Conservation (phyloP, 2,797 vertebrate genomes). For the Phyllotis vaccarum region DNA sequence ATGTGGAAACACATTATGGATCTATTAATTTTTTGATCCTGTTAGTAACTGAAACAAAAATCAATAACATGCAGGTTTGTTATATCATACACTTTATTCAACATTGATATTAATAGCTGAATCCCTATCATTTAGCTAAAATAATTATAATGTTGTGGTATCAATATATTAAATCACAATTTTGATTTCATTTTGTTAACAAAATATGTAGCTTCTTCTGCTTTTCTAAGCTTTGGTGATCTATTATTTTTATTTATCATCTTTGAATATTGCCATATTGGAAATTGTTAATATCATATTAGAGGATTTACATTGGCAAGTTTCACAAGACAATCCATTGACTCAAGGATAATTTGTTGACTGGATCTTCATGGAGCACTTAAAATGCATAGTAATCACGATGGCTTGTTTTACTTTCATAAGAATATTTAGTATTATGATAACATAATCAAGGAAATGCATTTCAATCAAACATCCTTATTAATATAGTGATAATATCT, state of each 20-base stretch:
- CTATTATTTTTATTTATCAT: neutral
- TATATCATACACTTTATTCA: neutral
- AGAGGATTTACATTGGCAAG: neutral
- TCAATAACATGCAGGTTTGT: neutral
- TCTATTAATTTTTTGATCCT: neutral
- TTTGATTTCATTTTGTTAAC: constrained; percentile 63
- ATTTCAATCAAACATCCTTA: neutral
- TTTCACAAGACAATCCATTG: neutral
- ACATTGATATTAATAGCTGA: neutral
- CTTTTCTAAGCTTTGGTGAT: neutral
- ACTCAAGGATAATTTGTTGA: neutral
- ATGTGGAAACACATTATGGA: neutral
- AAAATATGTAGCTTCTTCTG: neutral
- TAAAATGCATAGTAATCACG: neutral
- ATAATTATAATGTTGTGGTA: constrained; percentile 17
- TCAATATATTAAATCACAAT: constrained; percentile 57
- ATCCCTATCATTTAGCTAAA: constrained; percentile 48
- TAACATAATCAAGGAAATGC: constrained; percentile 24
- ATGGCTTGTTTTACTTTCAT: neutral
- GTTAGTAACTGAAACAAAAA: neutral
- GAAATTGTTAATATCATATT: constrained; percentile 29
- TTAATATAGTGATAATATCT: constrained; percentile 37
- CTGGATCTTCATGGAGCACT: neutral
- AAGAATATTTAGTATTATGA: neutral
- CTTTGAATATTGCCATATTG: constrained; percentile 24